phyloP scores from a whole-genome alignment of 2,113 vertebrate genomes.

The Salvator merianae region DNA sequence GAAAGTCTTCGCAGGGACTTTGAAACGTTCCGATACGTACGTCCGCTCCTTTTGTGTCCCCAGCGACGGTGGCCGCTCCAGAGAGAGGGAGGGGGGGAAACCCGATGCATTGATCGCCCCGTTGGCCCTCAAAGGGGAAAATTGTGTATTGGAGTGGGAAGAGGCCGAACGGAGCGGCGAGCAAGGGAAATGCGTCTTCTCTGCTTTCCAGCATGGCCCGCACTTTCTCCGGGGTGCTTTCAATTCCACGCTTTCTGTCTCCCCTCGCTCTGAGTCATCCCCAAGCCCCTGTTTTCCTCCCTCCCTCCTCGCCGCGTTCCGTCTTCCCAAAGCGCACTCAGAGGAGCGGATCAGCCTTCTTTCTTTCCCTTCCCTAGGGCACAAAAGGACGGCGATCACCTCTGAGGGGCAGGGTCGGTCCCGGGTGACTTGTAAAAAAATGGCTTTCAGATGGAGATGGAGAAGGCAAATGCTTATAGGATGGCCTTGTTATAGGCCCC shows the following conservation, averaged over 20 bases:
- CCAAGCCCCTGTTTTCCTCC: no score
- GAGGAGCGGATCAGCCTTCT: neutral
- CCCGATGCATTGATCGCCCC: conserved; percentile 40
- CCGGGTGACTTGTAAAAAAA: neutral
- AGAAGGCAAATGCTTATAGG: neutral
- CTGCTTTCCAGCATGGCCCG: neutral
- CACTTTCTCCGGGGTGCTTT: neutral
- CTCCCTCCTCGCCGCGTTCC: neutral
- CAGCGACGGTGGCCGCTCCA: conserved; percentile 46
- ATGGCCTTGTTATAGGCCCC: neutral
- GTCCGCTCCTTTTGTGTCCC: conserved; percentile 58
- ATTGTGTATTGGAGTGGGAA: neutral
- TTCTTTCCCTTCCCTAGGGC: neutral
- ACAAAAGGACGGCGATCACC: neutral
- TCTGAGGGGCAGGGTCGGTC: neutral
- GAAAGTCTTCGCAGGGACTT: conserved; percentile 62
- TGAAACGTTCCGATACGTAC: conserved; percentile 52
- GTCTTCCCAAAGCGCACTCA: neutral
- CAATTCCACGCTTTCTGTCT: no score
- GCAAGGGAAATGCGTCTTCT: neutral
- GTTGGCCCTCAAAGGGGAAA: neutral
- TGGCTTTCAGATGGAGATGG: neutral
- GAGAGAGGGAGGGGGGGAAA: neutral
- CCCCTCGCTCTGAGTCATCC: no score
- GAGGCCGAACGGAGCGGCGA: neutral